A percentile compares a stretch with the other conserved stretches of the same genome.
These are phyloP conservation scores for Aphis craccivora DNA, from an alignment of 1,140 invertebrate species.

Conservation along the genomic window DNA sequence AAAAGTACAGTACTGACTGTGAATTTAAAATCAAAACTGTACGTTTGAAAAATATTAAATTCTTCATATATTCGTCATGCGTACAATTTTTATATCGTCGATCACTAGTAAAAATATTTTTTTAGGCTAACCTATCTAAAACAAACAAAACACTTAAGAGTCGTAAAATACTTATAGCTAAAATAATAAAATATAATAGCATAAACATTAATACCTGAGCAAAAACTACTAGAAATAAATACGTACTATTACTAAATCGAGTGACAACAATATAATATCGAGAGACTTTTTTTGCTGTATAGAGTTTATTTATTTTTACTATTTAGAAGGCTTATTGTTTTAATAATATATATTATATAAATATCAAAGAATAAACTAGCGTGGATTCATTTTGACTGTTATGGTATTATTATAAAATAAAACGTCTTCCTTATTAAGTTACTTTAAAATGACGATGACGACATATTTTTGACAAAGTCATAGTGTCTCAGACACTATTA, in stretches of 20 bases:
- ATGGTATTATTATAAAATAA: background rate
- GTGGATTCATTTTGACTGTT: background rate
- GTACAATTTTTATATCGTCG: background rate
- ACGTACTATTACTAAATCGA: background rate
- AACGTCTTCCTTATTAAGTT: background rate
- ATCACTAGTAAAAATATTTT: background rate
- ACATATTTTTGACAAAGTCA: background rate
- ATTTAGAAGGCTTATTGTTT: background rate
- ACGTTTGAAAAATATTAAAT: background rate
- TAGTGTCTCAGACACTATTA: background rate
- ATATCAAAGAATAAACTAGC: background rate
- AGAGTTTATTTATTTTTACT: background rate
- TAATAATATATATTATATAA: background rate
- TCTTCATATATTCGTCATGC: background rate
- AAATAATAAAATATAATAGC: background rate
- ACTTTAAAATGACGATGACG: background rate
- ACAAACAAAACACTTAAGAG: background rate
- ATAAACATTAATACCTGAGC: background rate
- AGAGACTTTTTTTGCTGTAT: background rate
- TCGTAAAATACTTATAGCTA: background rate
- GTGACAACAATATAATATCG: background rate
- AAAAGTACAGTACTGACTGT: background rate
- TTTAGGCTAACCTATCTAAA: background rate
- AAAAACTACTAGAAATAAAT: background rate
- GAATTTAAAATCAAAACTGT: background rate